Percentiles rank a stretch among this genome's conserved stretches.
phyloP scores from a whole-genome alignment of 2,113 vertebrate genomes.

The Chaetodon auriga region DNA sequence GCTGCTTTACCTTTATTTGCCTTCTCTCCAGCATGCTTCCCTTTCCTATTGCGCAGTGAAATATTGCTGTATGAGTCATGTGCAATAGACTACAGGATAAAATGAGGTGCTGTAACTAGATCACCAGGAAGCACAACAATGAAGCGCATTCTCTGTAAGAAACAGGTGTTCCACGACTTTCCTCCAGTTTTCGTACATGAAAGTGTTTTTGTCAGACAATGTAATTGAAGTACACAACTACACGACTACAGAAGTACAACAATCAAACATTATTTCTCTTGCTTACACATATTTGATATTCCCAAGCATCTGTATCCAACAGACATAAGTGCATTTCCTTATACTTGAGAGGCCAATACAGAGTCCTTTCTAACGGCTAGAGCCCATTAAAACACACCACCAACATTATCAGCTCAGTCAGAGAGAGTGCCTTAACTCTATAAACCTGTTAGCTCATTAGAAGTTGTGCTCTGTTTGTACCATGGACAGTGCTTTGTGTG shows the following conservation, averaged over 20 bases:
- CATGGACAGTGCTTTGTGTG: not conserved
- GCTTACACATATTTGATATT: slow-evolving; percentile 8
- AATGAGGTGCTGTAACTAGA: slow-evolving; percentile 51
- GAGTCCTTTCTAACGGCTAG: slow-evolving; percentile 24
- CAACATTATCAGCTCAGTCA: slow-evolving; percentile 72
- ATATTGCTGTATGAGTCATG: slow-evolving; percentile 71
- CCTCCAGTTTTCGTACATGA: not conserved
- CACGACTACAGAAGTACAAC: slow-evolving; percentile 8
- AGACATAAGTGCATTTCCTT: slow-evolving; percentile 7
- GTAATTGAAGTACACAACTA: too few relatives aligned
- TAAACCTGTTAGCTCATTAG: slow-evolving; percentile 79
- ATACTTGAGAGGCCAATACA: slow-evolving; percentile 41
- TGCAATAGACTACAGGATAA: slow-evolving; percentile 45
- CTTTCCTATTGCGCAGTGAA: slow-evolving; percentile 35
- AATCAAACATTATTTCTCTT: not conserved
- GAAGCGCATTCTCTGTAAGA: slow-evolving; percentile 27
- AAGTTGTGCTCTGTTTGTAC: slow-evolving; percentile 28
- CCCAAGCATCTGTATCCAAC: not conserved
- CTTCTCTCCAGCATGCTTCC: slow-evolving; percentile 11
- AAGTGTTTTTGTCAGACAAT: slow-evolving; percentile 1
- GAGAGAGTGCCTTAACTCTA: slow-evolving; percentile 69
- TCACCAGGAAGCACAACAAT: slow-evolving; percentile 46
- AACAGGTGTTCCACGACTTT: slow-evolving; percentile 1
- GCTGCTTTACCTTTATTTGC: slow-evolving; percentile 50
- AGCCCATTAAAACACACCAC: slow-evolving; percentile 77